These are phyloP conservation scores for Caiman crocodilus DNA, from an alignment of 2,797 vertebrate species.

Conservation along the genomic window DNA sequence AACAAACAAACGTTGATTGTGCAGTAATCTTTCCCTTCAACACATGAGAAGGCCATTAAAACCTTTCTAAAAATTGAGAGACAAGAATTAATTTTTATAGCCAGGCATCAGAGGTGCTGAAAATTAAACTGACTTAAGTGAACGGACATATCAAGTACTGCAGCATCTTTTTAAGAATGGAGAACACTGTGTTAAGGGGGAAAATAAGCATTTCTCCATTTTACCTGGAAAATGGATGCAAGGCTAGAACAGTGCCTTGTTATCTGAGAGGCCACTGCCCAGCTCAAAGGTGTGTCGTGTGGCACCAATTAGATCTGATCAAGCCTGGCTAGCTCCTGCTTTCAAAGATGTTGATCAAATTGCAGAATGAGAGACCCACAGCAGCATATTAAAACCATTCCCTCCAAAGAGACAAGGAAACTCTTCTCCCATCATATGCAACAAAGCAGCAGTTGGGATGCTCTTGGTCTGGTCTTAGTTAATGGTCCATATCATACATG, in stretches of 20 bases:
- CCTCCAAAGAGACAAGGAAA: neutral
- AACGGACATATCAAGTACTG: neutral
- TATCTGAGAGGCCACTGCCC: neutral
- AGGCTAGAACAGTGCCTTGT: slow-evolving; percentile 17
- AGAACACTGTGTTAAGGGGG: neutral
- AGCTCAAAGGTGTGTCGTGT: neutral
- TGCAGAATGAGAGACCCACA: neutral
- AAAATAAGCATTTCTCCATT: slow-evolving; percentile 33
- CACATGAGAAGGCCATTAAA: neutral
- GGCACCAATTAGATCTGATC: rapidly evolving
- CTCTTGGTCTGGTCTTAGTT: neutral
- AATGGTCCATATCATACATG: neutral
- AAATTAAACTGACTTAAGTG: neutral
- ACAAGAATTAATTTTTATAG: neutral
- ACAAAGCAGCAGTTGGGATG: slow-evolving; percentile 22
- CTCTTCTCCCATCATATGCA: neutral
- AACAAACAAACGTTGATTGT: neutral
- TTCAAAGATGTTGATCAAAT: neutral
- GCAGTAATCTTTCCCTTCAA: neutral
- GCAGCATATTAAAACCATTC: neutral
- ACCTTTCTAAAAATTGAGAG: slow-evolving; percentile 3
- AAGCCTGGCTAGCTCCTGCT: slow-evolving; percentile 6
- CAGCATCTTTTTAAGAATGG: neutral
- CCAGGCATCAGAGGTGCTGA: slow-evolving; percentile 10
- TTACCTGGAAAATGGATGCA: neutral